phyloP scores from a whole-genome alignment of 2,113 vertebrate genomes.

The Gobius niger region DNA sequence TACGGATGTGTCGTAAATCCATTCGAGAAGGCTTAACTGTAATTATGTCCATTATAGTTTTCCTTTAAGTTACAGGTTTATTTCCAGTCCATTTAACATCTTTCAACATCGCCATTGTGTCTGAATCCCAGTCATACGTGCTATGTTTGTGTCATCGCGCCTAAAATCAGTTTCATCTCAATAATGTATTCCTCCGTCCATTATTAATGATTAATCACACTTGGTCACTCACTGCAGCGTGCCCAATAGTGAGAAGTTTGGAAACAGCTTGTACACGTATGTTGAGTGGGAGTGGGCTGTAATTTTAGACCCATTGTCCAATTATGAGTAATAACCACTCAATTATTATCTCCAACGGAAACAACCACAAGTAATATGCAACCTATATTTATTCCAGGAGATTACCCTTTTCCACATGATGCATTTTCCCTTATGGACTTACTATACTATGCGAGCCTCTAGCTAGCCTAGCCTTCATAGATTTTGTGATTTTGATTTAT shows the following conservation, averaged over 20 bases:
- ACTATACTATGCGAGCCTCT: neutral
- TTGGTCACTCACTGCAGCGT: constrained; percentile 22
- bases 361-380: neutral
- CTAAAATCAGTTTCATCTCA: constrained; percentile 36
- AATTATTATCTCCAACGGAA: constrained; percentile 17
- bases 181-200: constrained; percentile 17
- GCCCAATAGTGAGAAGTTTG: constrained; percentile 27
- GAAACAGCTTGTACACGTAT: constrained; percentile 40
- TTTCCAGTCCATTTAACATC: neutral
- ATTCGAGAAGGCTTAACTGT: too few relatives aligned
- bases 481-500: too few relatives aligned
- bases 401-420: neutral
- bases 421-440: neutral
- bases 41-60: too few relatives aligned
- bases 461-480: too few relatives aligned
- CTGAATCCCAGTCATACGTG: neutral
- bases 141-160: constrained; percentile 24
- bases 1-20: neutral
- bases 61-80: neutral
- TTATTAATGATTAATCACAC: constrained; percentile 24
- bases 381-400: neutral
- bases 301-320: constrained; percentile 38
- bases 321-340: constrained; percentile 39
- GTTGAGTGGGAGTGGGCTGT: constrained; percentile 48
- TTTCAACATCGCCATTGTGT: constrained; percentile 13